A percentile compares a stretch with the other conserved stretches of the same genome.
Conservation (phyloP, 2,797 vertebrate species). For the Agapornis canus region DNA sequence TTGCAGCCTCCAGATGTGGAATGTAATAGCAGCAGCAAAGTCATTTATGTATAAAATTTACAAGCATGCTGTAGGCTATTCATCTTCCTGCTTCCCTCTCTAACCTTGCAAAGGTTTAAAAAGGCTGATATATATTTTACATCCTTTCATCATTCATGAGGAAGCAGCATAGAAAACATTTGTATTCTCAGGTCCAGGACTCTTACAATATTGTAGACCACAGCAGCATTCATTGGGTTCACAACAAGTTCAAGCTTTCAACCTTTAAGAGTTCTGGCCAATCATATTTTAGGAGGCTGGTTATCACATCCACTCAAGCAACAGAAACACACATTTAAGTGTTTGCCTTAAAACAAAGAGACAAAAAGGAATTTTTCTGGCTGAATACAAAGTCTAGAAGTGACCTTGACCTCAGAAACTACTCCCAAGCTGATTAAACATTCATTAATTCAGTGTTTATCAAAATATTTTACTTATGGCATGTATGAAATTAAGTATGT, state of each 20-base stretch:
- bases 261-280: background rate
- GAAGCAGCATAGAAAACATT: background rate
- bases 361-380: background rate
- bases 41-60: background rate
- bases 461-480: slow-evolving; percentile 19
- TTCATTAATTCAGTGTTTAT: slow-evolving; percentile 37
- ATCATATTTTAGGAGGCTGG: background rate
- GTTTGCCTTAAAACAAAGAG: background rate
- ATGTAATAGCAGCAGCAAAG: background rate
- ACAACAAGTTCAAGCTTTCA: background rate
- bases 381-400: background rate
- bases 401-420: background rate
- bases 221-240: background rate
- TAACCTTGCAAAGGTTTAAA: background rate
- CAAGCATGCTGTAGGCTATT: background rate
- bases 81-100: background rate
- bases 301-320: background rate
- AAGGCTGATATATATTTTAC: background rate
- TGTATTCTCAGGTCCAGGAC: background rate
- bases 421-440: background rate
- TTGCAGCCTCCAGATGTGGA: background rate
- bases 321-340: background rate
- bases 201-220: fast-evolving
- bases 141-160: background rate
- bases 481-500: slow-evolving; percentile 16